phyloP scores from a whole-genome alignment of 2,888 invertebrate species.

The Eupithecia dodoneata region DNA sequence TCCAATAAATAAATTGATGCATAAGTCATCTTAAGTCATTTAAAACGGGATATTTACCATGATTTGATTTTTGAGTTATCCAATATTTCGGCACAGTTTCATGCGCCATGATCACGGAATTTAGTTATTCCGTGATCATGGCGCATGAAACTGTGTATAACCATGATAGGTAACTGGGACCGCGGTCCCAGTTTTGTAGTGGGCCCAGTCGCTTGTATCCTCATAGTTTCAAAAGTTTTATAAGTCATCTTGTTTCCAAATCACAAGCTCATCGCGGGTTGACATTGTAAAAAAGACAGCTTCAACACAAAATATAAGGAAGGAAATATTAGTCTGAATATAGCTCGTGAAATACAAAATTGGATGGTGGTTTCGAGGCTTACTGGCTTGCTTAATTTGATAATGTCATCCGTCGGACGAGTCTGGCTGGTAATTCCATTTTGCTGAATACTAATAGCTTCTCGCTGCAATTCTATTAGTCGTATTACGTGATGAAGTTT shows the following conservation, averaged over 20 bases:
- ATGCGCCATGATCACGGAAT: too few relatives aligned
- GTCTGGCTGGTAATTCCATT: slow-evolving; percentile 45
- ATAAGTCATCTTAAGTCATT: neutral
- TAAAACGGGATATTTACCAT: too few relatives aligned
- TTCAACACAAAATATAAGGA: slow-evolving; percentile 18
- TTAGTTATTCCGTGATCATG: too few relatives aligned
- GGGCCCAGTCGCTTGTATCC: too few relatives aligned
- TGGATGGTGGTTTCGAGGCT: slow-evolving; percentile 37
- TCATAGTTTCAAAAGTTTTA: neutral
- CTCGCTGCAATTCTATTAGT: slow-evolving; percentile 36
- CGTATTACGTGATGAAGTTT: slow-evolving; percentile 33
- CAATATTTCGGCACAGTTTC: too few relatives aligned
- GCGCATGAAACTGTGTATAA: too few relatives aligned
- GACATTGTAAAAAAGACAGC: neutral
- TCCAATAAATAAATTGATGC: neutral
- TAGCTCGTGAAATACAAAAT: slow-evolving; percentile 33
- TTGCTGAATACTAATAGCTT: slow-evolving; percentile 45
- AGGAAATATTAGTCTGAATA: slow-evolving; percentile 26
- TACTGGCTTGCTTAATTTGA: slow-evolving; percentile 44
- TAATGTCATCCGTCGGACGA: slow-evolving; percentile 42
- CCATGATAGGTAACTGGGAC: too few relatives aligned
- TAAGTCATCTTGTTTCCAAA: neutral
- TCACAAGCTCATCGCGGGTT: neutral
- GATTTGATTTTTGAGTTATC: too few relatives aligned
- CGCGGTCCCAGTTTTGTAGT: too few relatives aligned